Conservation (phyloP, 2,797 vertebrate species). For the Urocyon cinereoargenteus region DNA sequence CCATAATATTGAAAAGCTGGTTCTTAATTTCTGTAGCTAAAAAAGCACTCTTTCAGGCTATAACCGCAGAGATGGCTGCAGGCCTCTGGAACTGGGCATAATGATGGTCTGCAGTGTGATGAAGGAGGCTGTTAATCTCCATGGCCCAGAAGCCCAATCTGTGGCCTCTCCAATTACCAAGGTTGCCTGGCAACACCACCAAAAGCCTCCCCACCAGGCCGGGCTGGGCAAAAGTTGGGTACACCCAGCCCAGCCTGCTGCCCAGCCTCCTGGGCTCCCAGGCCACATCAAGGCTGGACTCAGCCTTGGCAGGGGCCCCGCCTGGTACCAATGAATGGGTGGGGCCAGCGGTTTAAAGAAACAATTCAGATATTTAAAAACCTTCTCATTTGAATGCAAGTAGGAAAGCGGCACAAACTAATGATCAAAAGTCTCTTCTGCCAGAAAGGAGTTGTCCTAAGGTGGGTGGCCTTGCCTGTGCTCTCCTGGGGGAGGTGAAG, state of each 20-base stretch:
- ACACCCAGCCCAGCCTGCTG: neutral
- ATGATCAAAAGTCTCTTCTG: slow-evolving; percentile 41
- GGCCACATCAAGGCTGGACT: slow-evolving; percentile 70
- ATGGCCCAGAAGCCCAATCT: slow-evolving; percentile 58
- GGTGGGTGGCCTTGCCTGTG: neutral
- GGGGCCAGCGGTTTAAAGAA: slow-evolving; percentile 38
- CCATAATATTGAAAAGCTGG: slow-evolving; percentile 65
- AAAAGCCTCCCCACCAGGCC: slow-evolving; percentile 54
- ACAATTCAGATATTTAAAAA: slow-evolving; percentile 68
- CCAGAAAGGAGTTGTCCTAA: slow-evolving; percentile 34
- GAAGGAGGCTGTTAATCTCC: slow-evolving; percentile 72
- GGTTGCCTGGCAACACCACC: slow-evolving; percentile 76
- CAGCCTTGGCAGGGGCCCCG: neutral
- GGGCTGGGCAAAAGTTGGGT: slow-evolving; percentile 7
- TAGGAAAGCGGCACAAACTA: neutral
- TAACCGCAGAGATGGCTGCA: slow-evolving; percentile 71
- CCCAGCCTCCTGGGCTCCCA: slow-evolving; percentile 6
- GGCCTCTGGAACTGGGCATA: slow-evolving; percentile 47
- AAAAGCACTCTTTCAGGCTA: slow-evolving; percentile 69
- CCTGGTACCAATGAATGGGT: slow-evolving; percentile 65
- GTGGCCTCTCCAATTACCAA: slow-evolving; percentile 61
- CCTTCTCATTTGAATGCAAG: slow-evolving; percentile 20
- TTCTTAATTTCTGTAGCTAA: slow-evolving; percentile 76
- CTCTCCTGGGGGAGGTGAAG: slow-evolving; percentile 10
- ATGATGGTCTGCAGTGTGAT: slow-evolving; percentile 65